Evolutionary conservation across 2,113 vertebrate genomes (phyloP).

Genomic region (Tyto alba): DNA sequence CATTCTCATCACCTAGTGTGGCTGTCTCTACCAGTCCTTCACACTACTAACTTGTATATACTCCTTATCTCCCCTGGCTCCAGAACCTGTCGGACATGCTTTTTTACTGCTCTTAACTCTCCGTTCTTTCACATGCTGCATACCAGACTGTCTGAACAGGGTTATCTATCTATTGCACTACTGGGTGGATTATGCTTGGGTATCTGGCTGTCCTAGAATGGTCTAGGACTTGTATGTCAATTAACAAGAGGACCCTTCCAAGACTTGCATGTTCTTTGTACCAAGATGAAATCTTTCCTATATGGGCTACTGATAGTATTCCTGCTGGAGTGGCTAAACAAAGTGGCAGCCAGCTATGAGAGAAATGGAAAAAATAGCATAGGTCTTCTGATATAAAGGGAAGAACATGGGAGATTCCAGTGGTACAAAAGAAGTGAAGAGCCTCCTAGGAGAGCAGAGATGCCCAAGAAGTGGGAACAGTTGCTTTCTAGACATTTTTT

Average conservation of each 20-base stretch:
- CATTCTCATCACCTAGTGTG: not conserved
- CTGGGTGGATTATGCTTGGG: no score
- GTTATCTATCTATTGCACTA: not conserved
- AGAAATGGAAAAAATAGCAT: not conserved
- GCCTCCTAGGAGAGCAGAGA: not conserved
- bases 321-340: not conserved
- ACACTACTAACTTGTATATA: not conserved
- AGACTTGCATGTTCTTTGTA: not conserved
- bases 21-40: not conserved
- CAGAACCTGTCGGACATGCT: not conserved
- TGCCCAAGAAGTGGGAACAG: not conserved
- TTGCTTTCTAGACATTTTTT: not conserved
- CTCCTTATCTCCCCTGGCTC: not conserved
- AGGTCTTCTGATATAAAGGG: not conserved
- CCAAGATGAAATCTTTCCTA: not conserved
- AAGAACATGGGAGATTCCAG: not conserved
- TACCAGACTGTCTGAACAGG: not conserved
- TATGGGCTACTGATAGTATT: not conserved
- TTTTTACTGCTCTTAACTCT: not conserved
- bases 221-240: not conserved
- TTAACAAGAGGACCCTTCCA: not conserved
- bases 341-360: not conserved
- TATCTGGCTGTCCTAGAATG: not conserved
- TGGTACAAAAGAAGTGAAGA: not conserved
- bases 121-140: accelerated